Base-by-base conservation (phyloP, 2,113 vertebrate genomes). In the Sclerurus mexicanus region DNA sequence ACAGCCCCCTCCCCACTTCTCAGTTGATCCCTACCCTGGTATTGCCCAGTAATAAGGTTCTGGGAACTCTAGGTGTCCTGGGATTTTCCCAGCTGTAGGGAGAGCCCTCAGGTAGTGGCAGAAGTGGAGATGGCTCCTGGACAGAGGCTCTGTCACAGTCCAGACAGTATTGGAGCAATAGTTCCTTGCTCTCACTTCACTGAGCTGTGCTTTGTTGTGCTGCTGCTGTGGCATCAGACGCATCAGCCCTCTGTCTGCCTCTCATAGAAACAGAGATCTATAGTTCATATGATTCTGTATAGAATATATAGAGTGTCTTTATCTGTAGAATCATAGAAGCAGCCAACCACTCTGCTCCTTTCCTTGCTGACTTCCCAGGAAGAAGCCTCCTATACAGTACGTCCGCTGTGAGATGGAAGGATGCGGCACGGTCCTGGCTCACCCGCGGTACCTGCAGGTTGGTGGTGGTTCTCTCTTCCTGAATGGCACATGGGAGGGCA, bases 371-470 rank as follows among this genome's bases (percentile, higher is more conserved):
- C 53, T 59, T 33, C 47, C 86, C 97, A 99, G 99, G 95, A 99
- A 99, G 98, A 99, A 99, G 97, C 99, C 99, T 12, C 99, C 99
- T 0, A 99, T 99, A 86, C 99, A 99, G 87, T 99, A 99, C 10
- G 99, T 99, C 23, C 99, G 99, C 90, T 99, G 99, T 80, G 99
- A 99, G 96, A 99, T 99, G 98, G 99, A 99, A 91, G 99, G 99
- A 79, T 99, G 99, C 37, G 99, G 99, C 73, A 99, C 99, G 0
- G 99, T 99, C 72, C 97, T 99, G 90, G 99, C 99, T 85, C 99
- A 99, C 93, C 99, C 99, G 0, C 99, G 99, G 76, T 99, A 99
- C 95, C 96, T 99, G 60, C 99, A 99, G 99, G 99, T 99, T 39
- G 86, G 98, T 97, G 56, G 50, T 21, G 15, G 6, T 30, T 17